Evolutionary conservation across 2,797 vertebrate species (phyloP).

Genomic region (Calcarius lapponicus): DNA sequence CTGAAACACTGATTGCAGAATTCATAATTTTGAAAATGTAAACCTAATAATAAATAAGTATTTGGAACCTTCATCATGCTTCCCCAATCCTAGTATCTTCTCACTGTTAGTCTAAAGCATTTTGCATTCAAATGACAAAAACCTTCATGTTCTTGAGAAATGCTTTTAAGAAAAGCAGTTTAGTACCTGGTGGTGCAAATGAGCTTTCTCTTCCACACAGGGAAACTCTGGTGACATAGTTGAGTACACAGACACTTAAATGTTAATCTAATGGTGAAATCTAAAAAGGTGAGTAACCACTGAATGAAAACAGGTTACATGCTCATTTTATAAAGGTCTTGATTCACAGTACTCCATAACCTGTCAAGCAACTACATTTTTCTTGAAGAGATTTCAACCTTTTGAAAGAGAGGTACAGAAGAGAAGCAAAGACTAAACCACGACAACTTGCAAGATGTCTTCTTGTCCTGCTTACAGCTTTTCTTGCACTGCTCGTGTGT

Average conservation of each 20-base stretch:
- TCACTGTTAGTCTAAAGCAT: not conserved
- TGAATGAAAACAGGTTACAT: not conserved
- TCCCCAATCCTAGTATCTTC: not conserved
- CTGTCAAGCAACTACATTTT: not conserved
- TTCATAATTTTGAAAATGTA: not conserved
- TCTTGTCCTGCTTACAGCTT: fast-evolving
- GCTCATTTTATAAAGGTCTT: not conserved
- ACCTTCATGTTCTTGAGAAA: not conserved
- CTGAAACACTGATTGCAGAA: not conserved
- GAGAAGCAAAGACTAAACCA: not conserved
- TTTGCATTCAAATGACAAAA: not conserved
- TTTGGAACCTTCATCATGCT: not conserved
- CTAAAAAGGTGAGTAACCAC: not conserved
- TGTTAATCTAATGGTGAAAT: not conserved
- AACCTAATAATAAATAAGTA: not conserved
- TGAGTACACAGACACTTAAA: not conserved
- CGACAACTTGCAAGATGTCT: fast-evolving
- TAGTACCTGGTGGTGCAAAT: not conserved
- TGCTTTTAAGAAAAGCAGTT: not conserved
- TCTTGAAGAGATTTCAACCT: not conserved
- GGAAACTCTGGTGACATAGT: not conserved
- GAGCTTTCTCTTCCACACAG: not conserved
- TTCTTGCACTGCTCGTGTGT: fast-evolving
- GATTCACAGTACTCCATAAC: not conserved
- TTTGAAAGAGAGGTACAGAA: not conserved